A percentile compares a stretch with the other conserved stretches of the same genome.
Conservation (phyloP, 2,797 vertebrate species). For the Poecilia picta region DNA sequence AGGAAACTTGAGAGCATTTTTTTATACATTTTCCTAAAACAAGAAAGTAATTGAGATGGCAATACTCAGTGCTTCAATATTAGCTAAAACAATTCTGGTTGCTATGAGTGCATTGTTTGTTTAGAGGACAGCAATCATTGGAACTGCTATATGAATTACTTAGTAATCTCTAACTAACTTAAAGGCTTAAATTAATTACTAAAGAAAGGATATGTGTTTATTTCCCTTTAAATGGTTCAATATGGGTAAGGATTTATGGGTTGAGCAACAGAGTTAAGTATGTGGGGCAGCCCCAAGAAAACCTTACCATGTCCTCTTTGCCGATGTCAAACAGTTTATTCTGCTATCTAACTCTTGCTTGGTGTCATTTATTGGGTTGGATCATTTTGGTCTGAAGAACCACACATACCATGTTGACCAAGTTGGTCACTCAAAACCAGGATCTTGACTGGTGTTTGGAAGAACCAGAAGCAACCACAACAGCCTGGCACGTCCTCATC, state of each 20-base stretch:
- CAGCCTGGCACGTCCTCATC: background rate
- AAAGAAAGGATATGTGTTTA: background rate
- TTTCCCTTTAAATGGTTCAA: background rate
- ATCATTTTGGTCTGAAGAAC: background rate
- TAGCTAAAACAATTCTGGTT: background rate
- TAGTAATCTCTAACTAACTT: background rate
- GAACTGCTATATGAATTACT: background rate
- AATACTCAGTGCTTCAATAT: background rate
- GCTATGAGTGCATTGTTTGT: background rate
- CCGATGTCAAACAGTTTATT: background rate
- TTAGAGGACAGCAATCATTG: no score
- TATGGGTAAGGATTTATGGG: background rate
- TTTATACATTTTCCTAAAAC: no score
- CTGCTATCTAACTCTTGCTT: background rate
- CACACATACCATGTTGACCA: background rate
- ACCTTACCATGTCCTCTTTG: background rate
- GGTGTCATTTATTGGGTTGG: background rate
- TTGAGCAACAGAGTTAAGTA: background rate
- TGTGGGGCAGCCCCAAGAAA: background rate
- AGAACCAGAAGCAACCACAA: background rate
- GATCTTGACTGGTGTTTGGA: background rate
- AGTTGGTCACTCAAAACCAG: background rate
- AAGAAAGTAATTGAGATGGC: no score
- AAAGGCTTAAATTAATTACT: background rate
- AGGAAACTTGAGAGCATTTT: no score